A percentile compares a stretch with the other conserved stretches of the same genome.
Conservation (phyloP, 2,888 invertebrate genomes). For the Dryococelus australis region DNA sequence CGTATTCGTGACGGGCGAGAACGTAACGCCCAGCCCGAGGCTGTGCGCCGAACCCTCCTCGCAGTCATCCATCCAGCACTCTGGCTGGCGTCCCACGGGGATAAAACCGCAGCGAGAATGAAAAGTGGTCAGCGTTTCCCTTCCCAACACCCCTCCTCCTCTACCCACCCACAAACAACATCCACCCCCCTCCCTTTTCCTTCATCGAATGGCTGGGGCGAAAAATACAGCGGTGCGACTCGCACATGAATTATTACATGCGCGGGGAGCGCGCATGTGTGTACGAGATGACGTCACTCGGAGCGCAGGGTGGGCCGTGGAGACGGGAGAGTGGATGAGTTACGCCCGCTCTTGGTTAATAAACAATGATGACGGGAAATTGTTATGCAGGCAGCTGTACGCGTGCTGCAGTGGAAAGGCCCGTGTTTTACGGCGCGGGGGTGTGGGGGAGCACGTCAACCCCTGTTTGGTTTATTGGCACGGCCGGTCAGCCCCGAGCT, state of each 20-base stretch:
- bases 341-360: not conserved
- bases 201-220: not conserved
- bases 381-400: not conserved
- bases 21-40: not conserved
- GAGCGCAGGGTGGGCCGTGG: not conserved
- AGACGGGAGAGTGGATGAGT: not conserved
- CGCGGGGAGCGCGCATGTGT: not conserved
- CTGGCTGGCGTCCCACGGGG: too few species aligned
- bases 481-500: too few species aligned
- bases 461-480: too few species aligned
- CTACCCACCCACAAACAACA: not conserved
- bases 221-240: not conserved
- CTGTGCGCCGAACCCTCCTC: not conserved
- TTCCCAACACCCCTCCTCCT: not conserved
- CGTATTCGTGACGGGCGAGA: not conserved
- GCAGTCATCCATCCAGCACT: not conserved
- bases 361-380: conserved; percentile 3
- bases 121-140: conserved; percentile 25
- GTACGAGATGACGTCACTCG: not conserved
- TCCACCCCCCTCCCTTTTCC: not conserved
- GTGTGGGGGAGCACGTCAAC: not conserved
- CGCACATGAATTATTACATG: not conserved
- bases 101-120: conserved; percentile 18
- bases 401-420: not conserved
- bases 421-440: not conserved